Percentiles rank a stretch among this genome's conserved stretches.
phyloP scores from a whole-genome alignment of 1,140 invertebrate species.

The Scaptodrosophila lebanonensis region DNA sequence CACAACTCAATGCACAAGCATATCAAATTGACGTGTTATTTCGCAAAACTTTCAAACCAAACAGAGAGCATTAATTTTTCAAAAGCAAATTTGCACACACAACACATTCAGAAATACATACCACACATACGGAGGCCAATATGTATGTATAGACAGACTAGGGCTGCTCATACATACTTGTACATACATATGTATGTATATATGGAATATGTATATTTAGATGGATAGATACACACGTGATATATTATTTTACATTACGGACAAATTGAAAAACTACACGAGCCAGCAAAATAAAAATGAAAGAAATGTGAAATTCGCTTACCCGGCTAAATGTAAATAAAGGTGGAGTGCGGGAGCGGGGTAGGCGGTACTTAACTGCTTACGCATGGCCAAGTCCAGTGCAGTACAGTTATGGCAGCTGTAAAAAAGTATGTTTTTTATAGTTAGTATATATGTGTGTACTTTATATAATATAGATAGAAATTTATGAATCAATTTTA shows the following conservation, averaged over 20 bases:
- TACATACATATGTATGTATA: too few species aligned
- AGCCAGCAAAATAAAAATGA: constrained; percentile 7
- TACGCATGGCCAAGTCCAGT: constrained; percentile 16
- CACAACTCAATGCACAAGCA: constrained; percentile 41
- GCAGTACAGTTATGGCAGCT: constrained; percentile 27
- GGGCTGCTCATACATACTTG: neutral
- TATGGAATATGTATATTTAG: too few species aligned
- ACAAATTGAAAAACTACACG: constrained; percentile 56
- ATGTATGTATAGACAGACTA: neutral
- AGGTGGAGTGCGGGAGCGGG: too few species aligned
- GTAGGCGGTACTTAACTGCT: constrained; percentile 11
- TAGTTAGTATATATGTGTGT: constrained; percentile 28
- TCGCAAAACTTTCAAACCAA: constrained; percentile 37
- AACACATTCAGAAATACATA: neutral
- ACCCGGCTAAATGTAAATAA: constrained; percentile 28
- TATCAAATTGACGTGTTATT: constrained; percentile 60
- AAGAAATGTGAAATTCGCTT: constrained; percentile 23
- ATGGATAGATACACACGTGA: constrained; percentile 39
- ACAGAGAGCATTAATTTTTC: constrained; percentile 42
- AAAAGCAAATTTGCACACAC: constrained; percentile 48
- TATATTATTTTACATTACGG: constrained; percentile 58
- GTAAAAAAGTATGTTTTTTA: constrained; percentile 36
- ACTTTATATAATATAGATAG: constrained; percentile 35
- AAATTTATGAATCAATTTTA: constrained; percentile 16
- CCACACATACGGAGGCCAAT: constrained; percentile 3